A percentile compares a stretch with the other conserved stretches of the same genome.
Evolutionary conservation across 2,113 vertebrate species (phyloP).

Genomic region (Dasyurus viverrinus): DNA sequence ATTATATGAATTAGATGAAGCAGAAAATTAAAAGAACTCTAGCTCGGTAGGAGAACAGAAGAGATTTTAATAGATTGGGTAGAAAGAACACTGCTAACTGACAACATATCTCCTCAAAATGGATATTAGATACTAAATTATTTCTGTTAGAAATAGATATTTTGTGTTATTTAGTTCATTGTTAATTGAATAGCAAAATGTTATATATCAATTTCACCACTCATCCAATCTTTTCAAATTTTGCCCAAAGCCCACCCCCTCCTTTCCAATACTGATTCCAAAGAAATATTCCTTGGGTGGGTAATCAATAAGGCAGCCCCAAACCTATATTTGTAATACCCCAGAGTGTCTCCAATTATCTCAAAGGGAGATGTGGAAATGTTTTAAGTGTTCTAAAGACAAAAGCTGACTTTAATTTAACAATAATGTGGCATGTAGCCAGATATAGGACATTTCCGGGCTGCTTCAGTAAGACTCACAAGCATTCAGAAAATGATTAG

Average conservation of each 20-base stretch:
- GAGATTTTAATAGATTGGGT: conserved; percentile 56
- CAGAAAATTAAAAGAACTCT: conserved; percentile 64
- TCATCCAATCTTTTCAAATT: not conserved
- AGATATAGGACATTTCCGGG: not conserved
- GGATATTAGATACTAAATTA: not conserved
- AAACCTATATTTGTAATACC: not conserved
- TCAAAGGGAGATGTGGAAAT: not conserved
- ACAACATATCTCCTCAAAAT: conserved; percentile 28
- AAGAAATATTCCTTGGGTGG: not conserved
- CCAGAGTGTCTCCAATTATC: not conserved
- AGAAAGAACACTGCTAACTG: conserved; percentile 33
- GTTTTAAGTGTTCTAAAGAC: not conserved
- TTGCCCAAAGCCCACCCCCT: not conserved
- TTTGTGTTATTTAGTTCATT: not conserved
- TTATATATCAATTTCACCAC: not conserved
- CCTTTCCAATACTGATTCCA: not conserved
- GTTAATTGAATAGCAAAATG: not conserved
- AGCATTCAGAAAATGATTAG: not conserved
- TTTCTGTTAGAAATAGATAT: conserved; percentile 12
- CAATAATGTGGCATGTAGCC: not conserved
- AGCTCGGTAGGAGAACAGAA: conserved; percentile 48
- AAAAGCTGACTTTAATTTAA: not conserved
- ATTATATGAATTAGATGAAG: conserved; percentile 58
- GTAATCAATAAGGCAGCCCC: not conserved
- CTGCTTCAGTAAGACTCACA: not conserved